Evolutionary conservation across 2,797 vertebrate genomes (phyloP), one percentile per base, ranked within the genome.

Genomic region (Sebastes reedi): DNA sequence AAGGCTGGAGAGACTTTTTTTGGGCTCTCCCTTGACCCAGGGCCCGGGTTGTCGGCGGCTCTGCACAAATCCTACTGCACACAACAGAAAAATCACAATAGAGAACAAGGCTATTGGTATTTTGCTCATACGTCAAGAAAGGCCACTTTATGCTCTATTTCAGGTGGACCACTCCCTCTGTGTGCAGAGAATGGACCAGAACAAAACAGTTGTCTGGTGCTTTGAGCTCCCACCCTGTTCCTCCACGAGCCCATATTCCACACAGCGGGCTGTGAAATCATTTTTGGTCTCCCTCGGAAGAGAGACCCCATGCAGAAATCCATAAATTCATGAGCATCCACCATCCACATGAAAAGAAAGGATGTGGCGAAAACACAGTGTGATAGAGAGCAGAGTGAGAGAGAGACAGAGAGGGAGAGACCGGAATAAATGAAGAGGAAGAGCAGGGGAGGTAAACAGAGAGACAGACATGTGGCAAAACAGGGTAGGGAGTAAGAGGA

Each of bases 291-390:
- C 86, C 86, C 87, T 91, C 85, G 58, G 90, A 94, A 92, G 56
- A 82, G 75, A 84, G 75, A 86, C 89, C 84, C 90, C 87, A 88
- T 93, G 91, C 82, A 87, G 85, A 94, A 92, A 95, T 95, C 91
- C 92, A 95, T 95, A 95, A 94, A 95, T 94, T 94, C 93, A 95
- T 94, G 93, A 95, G 91, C 79, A 89, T 94, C 83, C 84, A 88
- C 88, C 85, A 87, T 91, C 87, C 87, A 87, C 85, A 92, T 91
- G 87, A 93, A 92, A 91, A 89, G 85, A 89, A 84, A 83, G 89
- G 91, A 92, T 90, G 84, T 85, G 81, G 84, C 67, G 75, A 86
- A 92, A 92, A 88, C 84, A 87, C 66, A 86, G 75, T 87, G 77
- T 84, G 87, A 90, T 84, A 56, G 80, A 89, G 83, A 86, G 80